Percentiles rank a stretch among this genome's conserved stretches.
These are phyloP conservation scores for Misgurnus mizolepis DNA, from an alignment of 2,113 vertebrate species.

Conservation along the genomic window DNA sequence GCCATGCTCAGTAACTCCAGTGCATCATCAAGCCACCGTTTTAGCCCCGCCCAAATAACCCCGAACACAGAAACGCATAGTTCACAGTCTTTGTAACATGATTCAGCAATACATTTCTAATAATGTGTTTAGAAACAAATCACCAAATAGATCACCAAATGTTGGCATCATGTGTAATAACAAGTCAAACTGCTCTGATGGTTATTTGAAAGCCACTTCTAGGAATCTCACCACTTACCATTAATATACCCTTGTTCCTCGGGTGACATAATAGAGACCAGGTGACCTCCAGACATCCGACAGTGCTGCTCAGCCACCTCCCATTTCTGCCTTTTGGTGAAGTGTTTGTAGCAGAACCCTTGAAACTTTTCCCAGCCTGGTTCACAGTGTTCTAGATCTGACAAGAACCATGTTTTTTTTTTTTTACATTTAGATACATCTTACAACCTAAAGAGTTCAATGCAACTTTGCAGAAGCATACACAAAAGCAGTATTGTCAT, in stretches of 20 bases:
- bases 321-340: slow-evolving; percentile 86
- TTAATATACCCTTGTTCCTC: slow-evolving; percentile 92
- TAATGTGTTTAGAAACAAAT: too few relatives aligned
- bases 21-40: too few relatives aligned
- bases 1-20: too few relatives aligned
- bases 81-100: too few relatives aligned
- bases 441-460: background rate
- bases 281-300: slow-evolving; percentile 80
- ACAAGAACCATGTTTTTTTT: background rate
- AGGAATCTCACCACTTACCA: slow-evolving; percentile 66
- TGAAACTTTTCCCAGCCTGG: slow-evolving; percentile 89
- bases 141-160: background rate
- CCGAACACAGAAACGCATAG: too few relatives aligned
- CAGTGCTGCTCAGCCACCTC: slow-evolving; percentile 90
- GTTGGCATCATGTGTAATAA: background rate
- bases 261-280: slow-evolving; percentile 86
- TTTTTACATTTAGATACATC: too few relatives aligned
- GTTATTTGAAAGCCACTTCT: background rate
- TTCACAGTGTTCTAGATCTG: slow-evolving; percentile 81
- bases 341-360: slow-evolving; percentile 89
- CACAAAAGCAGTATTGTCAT: background rate
- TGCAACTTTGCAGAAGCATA: too few relatives aligned
- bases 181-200: slow-evolving; percentile 15
- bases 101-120: too few relatives aligned
- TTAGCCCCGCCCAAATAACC: too few relatives aligned